Percentiles rank a stretch among this genome's conserved stretches.
These are phyloP conservation scores for Pentamera pediparva DNA, from an alignment of 53 echinoderm and acorn worm genomes.

Conservation along the genomic window DNA sequence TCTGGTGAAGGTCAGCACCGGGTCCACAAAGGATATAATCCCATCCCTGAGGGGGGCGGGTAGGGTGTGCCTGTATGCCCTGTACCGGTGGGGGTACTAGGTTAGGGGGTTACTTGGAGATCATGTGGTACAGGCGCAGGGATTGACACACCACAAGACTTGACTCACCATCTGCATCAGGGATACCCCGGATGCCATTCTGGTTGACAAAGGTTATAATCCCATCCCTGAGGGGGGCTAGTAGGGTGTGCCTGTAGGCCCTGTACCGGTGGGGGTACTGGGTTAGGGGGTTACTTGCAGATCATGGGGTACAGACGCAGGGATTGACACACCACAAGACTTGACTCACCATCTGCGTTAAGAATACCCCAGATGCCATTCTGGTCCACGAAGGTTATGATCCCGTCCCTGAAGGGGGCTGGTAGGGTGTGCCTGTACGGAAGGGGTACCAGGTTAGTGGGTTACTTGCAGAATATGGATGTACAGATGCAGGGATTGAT, in stretches of 20 bases:
- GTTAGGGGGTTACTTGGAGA: too few relatives aligned
- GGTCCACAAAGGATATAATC: constrained; percentile 73
- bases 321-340: too few relatives aligned
- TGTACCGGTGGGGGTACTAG: too few relatives aligned
- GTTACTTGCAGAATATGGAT: too few relatives aligned
- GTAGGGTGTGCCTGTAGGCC: constrained; percentile 66
- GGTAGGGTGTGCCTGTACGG: constrained; percentile 68
- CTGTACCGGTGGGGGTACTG: too few relatives aligned
- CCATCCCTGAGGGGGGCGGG: constrained; percentile 63
- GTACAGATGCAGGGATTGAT: too few relatives aligned
- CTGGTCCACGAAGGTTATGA: constrained; percentile 78
- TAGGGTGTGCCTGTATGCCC: constrained; percentile 61
- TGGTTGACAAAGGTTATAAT: constrained; percentile 76
- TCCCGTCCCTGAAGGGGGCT: constrained; percentile 58
- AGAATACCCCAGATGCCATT: constrained; percentile 65
- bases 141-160: too few relatives aligned
- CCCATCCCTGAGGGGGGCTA: constrained; percentile 59
- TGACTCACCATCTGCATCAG: constrained; percentile 87
- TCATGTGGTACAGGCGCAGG: too few relatives aligned
- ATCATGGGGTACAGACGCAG: too few relatives aligned
- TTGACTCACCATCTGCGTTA: constrained; percentile 91
- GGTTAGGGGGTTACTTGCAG: too few relatives aligned
- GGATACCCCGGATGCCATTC: constrained; percentile 65
- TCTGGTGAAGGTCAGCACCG: constrained; percentile 77
- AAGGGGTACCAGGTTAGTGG: too few relatives aligned